Evolutionary conservation across 2,113 vertebrate species (phyloP).

Genomic region (Morone saxatilis): DNA sequence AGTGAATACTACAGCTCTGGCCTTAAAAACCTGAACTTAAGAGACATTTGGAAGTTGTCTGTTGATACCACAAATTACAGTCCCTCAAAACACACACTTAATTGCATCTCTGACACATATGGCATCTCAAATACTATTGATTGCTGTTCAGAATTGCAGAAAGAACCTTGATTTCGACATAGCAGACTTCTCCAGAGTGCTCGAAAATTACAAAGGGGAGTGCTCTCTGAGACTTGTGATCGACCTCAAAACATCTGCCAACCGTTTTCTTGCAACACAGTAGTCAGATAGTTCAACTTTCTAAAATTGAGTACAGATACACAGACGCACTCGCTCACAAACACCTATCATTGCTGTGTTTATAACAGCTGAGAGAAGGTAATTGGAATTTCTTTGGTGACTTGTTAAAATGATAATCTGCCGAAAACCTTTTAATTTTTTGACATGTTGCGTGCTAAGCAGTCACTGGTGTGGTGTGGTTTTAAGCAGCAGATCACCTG

Average conservation of each 20-base stretch:
- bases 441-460: neutral
- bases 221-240: constrained; percentile 48
- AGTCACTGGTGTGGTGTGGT: neutral
- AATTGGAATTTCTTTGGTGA: constrained; percentile 28
- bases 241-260: constrained; percentile 75
- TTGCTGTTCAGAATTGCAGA: constrained; percentile 63
- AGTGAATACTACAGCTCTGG: neutral
- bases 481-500: constrained; percentile 15
- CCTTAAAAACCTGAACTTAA: constrained; percentile 21
- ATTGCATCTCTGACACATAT: constrained; percentile 65
- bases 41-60: constrained; percentile 36
- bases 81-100: constrained; percentile 51
- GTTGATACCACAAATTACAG: constrained; percentile 32
- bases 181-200: constrained; percentile 44
- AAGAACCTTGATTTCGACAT: constrained; percentile 63
- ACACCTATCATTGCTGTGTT: neutral
- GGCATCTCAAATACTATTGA: constrained; percentile 70
- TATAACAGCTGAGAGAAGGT: constrained; percentile 30
- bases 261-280: constrained; percentile 36
- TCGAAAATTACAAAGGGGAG: constrained; percentile 56
- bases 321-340: neutral
- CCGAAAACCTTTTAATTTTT: neutral
- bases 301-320: constrained; percentile 22
- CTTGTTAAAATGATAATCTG: constrained; percentile 4
- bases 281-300: constrained; percentile 46